Base-by-base conservation (phyloP, 2,113 vertebrate species). In the Dicerorhinus sumatrensis region DNA sequence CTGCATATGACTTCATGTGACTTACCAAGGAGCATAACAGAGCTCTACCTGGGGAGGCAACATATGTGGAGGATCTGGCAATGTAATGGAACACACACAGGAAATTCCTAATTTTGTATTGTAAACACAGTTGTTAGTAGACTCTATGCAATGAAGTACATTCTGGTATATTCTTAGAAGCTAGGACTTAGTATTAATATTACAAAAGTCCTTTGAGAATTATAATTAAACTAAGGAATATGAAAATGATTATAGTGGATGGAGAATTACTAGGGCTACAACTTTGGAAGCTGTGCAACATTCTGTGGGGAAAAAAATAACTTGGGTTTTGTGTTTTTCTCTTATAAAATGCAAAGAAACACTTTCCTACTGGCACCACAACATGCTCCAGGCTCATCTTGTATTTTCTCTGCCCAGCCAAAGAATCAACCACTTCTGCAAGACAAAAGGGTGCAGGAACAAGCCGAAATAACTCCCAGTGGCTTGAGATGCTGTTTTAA, bases 371-470 rank as follows among this genome's bases (percentile, higher is more conserved):
- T 87, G 33, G 39, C 14, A 58, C 46, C 17, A 82, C 67, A 94
- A 67, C 6, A 58, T 96, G 42, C 48, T 91, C 58, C 3, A 90
- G 18, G 20, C 33, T 67, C 65, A 62, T 65, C 60, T 39, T 39
- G 3, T 60, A 39, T 73, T 76, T 94, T 93, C 25, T 48, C 11
- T 67, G 13, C 21, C n/a, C 31, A 83, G 16, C 3, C n/a, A 69
- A 91, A 90, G 33, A 36, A 58, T 83, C 39, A 91, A 83, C 14
- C 29, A 54, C 6, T 97, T 96, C 12, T 92, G 2, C n/a, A 94
- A 87, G 14, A 86, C 42, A 73, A 56, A 97, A 62, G 23, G 3
- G 5, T 73, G 75, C 20, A 67, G 39, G 42, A 82, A 25, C 27
- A 95, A 75, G 8, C 25, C 70, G 18, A 72, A 82, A 82, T 72